Percentiles rank a stretch among this genome's conserved stretches.
Evolutionary conservation across 1,140 invertebrate species (phyloP).

Genomic region (Drosophila pseudoobscura): DNA sequence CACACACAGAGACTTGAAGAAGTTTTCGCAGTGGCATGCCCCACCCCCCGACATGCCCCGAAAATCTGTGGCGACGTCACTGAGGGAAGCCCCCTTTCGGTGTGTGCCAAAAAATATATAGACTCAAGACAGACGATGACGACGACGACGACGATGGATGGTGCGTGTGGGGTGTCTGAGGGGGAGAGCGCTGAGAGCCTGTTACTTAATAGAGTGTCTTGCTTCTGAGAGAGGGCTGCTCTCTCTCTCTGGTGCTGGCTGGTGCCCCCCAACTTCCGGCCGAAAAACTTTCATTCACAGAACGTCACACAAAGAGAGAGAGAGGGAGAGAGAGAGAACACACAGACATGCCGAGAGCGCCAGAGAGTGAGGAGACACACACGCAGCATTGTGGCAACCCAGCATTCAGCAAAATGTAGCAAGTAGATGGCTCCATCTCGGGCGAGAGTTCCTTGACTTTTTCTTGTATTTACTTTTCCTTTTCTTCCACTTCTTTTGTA

Average conservation of each 20-base stretch:
- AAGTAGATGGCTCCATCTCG: conserved; percentile 25
- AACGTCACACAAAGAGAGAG: conserved; percentile 15
- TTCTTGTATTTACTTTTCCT: conserved; percentile 47
- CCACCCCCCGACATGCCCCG: not conserved
- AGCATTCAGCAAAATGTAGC: conserved; percentile 71
- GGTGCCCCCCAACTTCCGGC: not conserved
- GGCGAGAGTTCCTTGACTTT: conserved; percentile 74
- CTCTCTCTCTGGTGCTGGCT: conserved; percentile 11
- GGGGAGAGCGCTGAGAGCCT: conserved; percentile 57
- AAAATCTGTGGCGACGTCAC: conserved; percentile 37
- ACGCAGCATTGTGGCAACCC: conserved; percentile 57
- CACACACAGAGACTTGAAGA: not conserved
- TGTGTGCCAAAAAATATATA: conserved; percentile 1
- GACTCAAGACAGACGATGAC: too few relatives aligned
- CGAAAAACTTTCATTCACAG: conserved; percentile 67
- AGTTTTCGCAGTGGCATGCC: not conserved
- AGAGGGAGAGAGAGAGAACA: conserved; percentile 15
- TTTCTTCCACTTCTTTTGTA: not conserved
- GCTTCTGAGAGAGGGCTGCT: conserved; percentile 36
- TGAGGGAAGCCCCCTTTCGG: not conserved
- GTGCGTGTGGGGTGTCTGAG: not conserved
- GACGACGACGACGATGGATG: too few relatives aligned
- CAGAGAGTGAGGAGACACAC: conserved; percentile 42
- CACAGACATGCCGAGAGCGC: conserved; percentile 18
- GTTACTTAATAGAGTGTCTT: conserved; percentile 78